Conservation (phyloP, 2,888 invertebrate species). For the Penaeus monodon region DNA sequence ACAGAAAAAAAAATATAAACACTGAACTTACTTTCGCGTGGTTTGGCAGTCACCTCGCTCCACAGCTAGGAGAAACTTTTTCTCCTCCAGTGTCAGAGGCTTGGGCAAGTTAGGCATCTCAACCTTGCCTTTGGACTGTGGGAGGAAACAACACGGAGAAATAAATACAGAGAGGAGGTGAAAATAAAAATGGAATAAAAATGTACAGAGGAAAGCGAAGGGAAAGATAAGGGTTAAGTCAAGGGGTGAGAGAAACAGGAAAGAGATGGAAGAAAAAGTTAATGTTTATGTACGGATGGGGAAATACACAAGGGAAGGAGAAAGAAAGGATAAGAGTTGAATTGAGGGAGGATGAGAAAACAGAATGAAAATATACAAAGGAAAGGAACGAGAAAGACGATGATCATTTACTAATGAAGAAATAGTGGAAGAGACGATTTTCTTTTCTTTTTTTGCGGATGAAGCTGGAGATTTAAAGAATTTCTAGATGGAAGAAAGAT, state of each 20-base stretch:
- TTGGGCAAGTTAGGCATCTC: slow-evolving; percentile 72
- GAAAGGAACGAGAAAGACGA: too few relatives aligned
- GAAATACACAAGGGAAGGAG: background rate
- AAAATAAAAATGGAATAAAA: background rate
- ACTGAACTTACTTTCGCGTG: slow-evolving; percentile 79
- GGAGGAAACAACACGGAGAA: background rate
- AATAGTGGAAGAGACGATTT: too few relatives aligned
- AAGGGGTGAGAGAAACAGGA: background rate
- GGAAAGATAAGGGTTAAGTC: background rate
- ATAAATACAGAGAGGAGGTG: background rate
- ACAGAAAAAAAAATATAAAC: background rate
- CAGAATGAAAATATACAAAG: too few relatives aligned
- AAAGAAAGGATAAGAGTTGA: background rate
- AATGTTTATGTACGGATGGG: too few relatives aligned
- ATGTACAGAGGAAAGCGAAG: too few relatives aligned
- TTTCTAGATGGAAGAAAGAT: too few relatives aligned
- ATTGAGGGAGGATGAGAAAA: background rate
- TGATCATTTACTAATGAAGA: too few relatives aligned
- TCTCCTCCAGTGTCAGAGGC: slow-evolving; percentile 84
- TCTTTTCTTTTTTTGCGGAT: too few relatives aligned
- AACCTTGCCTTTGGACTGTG: slow-evolving; percentile 23
- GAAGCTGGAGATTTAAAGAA: too few relatives aligned
- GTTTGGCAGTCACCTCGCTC: slow-evolving; percentile 94
- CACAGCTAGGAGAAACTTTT: slow-evolving; percentile 88
- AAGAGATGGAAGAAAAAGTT: too few relatives aligned